Percentiles rank a stretch among this genome's conserved stretches.
phyloP scores from a whole-genome alignment of 2,797 vertebrate species.

The Fundulus diaphanus region DNA sequence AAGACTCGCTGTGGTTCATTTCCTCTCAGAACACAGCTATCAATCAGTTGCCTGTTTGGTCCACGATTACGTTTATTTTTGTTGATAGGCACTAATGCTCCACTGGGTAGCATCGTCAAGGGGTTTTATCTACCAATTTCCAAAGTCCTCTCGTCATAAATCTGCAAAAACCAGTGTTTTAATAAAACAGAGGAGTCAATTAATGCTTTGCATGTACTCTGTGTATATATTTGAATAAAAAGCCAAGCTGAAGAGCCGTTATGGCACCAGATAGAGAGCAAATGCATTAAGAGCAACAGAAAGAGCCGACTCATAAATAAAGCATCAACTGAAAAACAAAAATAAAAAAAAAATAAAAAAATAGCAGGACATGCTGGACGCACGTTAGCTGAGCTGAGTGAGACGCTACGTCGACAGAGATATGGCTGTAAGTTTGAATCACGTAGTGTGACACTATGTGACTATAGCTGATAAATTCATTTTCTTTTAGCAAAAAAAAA shows the following conservation, averaged over 20 bases:
- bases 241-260: constrained; percentile 39
- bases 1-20: constrained; percentile 15
- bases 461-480: constrained; percentile 38
- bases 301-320: constrained; percentile 63
- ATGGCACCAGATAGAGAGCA: constrained; percentile 68
- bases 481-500: constrained; percentile 7
- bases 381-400: constrained; percentile 35
- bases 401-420: constrained; percentile 22
- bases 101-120: constrained; percentile 5
- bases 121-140: constrained; percentile 15
- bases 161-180: constrained; percentile 53
- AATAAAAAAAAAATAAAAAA: constrained; percentile 47
- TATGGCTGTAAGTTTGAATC: constrained; percentile 56
- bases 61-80: constrained; percentile 56
- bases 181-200: constrained; percentile 45
- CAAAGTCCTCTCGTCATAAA: constrained; percentile 32
- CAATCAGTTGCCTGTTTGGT: constrained; percentile 69
- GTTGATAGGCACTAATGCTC: constrained; percentile 37
- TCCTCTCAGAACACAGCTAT: constrained; percentile 10
- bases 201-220: constrained; percentile 33
- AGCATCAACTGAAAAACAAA: constrained; percentile 53
- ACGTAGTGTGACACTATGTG: constrained; percentile 29
- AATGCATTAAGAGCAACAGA: constrained; percentile 46
- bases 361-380: constrained; percentile 44
- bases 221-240: constrained; percentile 30